Conservation (phyloP, 2,113 vertebrate species). For the Lepisosteus osseus region DNA sequence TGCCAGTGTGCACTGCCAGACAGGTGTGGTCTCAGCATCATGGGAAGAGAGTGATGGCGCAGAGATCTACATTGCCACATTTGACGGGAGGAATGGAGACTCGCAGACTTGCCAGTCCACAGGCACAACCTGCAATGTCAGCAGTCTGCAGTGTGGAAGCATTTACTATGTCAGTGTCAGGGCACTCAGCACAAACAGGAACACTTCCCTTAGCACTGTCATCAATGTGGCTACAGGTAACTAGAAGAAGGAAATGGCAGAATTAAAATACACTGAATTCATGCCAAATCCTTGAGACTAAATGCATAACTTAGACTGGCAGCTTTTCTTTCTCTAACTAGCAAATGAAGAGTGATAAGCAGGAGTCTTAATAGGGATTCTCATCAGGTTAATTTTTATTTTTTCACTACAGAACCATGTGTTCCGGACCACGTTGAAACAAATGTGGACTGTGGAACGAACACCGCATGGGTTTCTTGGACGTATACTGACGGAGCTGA, state of each 20-base stretch:
- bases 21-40: conserved; percentile 28
- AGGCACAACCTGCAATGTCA: conserved; percentile 48
- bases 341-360: too few relatives aligned
- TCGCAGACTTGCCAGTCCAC: conserved; percentile 45
- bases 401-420: conserved; percentile 60
- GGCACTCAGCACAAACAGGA: conserved; percentile 44
- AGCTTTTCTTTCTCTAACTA: too few relatives aligned
- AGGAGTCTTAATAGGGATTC: background rate
- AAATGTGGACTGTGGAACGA: conserved; percentile 46
- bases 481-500: conserved; percentile 34
- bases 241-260: background rate
- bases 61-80: conserved; percentile 41
- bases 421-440: conserved; percentile 25
- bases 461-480: conserved; percentile 54
- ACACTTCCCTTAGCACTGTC: conserved; percentile 47
- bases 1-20: conserved; percentile 32
- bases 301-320: too few relatives aligned
- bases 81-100: conserved; percentile 48
- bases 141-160: conserved; percentile 59
- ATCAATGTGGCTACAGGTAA: conserved; percentile 54
- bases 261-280: too few relatives aligned
- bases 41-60: conserved; percentile 59
- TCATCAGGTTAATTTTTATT: background rate
- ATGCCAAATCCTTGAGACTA: too few relatives aligned
- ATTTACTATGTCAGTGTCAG: conserved; percentile 45